Evolutionary conservation across 2,113 vertebrate species (phyloP).

Genomic region (Pseudorasbora parva): DNA sequence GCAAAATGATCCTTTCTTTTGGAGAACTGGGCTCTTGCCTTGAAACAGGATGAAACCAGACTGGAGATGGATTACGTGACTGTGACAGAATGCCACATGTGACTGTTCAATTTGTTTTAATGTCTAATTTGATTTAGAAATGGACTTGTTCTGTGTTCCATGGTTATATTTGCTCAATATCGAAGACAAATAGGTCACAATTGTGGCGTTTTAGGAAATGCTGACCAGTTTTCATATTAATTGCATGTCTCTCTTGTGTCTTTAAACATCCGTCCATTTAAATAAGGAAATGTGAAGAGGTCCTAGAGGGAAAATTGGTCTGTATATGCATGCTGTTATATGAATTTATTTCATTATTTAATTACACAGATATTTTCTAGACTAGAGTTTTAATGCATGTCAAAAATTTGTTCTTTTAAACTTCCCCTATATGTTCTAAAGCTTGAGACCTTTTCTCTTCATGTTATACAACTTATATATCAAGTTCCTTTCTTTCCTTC

Average conservation of each 20-base stretch:
- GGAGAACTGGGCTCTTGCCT: constrained; percentile 48
- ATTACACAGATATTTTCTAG: background rate
- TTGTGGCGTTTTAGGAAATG: constrained; percentile 12
- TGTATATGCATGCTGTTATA: constrained; percentile 50
- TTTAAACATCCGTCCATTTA: constrained; percentile 29
- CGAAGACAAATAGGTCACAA: background rate
- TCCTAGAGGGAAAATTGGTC: constrained; percentile 19
- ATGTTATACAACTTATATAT: too few species aligned
- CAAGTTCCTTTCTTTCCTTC: background rate
- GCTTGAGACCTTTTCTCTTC: background rate
- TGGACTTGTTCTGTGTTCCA: constrained; percentile 19
- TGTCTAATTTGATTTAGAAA: background rate
- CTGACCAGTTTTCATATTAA: background rate
- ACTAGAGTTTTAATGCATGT: constrained; percentile 8
- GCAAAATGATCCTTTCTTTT: constrained; percentile 56
- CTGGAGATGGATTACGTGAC: background rate
- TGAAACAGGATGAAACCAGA: constrained; percentile 47
- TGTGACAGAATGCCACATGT: constrained; percentile 22
- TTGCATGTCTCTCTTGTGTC: constrained; percentile 10
- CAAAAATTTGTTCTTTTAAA: background rate
- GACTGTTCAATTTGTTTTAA: background rate
- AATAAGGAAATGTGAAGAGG: constrained; percentile 31
- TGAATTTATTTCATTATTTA: background rate
- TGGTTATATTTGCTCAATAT: background rate
- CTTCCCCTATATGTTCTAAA: constrained; percentile 6